Evolutionary conservation across 2,113 vertebrate species (phyloP), one percentile per base, ranked within the genome.

Genomic region (Notothenia coriiceps): DNA sequence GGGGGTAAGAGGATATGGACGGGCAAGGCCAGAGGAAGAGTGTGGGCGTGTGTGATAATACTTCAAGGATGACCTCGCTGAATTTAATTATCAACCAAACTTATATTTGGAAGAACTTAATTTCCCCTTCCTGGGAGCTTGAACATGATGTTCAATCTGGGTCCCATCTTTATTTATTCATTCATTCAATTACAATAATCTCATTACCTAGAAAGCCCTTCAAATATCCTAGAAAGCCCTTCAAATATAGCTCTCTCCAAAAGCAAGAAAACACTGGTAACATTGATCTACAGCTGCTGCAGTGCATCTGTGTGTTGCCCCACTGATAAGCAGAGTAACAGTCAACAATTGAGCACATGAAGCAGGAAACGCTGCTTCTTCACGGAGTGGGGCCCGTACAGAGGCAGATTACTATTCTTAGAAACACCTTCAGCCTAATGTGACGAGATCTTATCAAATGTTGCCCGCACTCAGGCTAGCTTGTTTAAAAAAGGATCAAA

Each of bases 21-120:
- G n/a, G 51, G 55, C 13, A 74, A 77, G 83, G 89, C 56, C 74
- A 66, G 22, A 80, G 86, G 85, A 90, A 90, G 90, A 76, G 57
- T 18, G 78, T 61, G 60, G 73, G 83, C 40, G 6, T 25, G 46
- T 73, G 29, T 20, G 56, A 43, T 14, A 75, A 67, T 57, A 70
- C 47, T 63, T 44, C 35, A 70, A 3, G 4, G 7, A 74, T 84
- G 85, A 89, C 67, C 59, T 89, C 79, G 82, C 2, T 0, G 47
- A 59, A 2, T 63, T 70, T 46, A 79, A 83, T 91, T 72, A 84
- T 70, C 71, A 78, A 68, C 3, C 25, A 35, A 5, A 10, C 3
- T 12, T 33, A 55, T 50, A 15, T 57, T 68, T 83, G 22, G 1
- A 75, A 81, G 47, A 75, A 29, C 17, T 80, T 78, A 60, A 72